Evolutionary conservation across 2,888 invertebrate genomes (phyloP).

Genomic region (Drosophila kuntzei): DNA sequence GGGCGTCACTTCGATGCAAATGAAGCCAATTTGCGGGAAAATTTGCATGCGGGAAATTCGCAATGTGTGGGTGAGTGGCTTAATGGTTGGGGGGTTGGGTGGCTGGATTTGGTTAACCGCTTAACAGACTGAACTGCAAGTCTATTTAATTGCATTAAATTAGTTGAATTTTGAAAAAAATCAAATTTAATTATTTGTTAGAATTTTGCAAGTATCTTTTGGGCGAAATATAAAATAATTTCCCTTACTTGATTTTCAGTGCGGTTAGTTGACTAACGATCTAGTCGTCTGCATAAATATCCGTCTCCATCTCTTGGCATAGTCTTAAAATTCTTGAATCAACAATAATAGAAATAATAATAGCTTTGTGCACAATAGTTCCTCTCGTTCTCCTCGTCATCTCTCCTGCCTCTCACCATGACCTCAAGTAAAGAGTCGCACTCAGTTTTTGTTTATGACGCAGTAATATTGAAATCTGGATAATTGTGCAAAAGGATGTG

Average conservation of each 20-base stretch:
- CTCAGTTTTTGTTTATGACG: conserved; percentile 72
- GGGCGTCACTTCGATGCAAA: conserved; percentile 57
- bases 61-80: conserved; percentile 4
- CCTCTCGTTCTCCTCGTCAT: conserved; percentile 3
- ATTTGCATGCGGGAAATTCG: conserved; percentile 39
- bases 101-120: conserved; percentile 10
- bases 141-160: conserved; percentile 41
- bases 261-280: conserved; percentile 54
- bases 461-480: conserved; percentile 76
- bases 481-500: conserved; percentile 78
- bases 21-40: conserved; percentile 64
- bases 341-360: conserved; percentile 74
- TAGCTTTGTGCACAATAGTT: conserved; percentile 47
- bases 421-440: conserved; percentile 47
- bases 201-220: background rate
- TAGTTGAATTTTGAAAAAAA: background rate
- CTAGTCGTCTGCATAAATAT: conserved; percentile 38
- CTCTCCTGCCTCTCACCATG: background rate
- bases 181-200: background rate
- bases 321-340: conserved; percentile 48
- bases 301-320: background rate
- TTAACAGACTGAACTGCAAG: conserved; percentile 19
- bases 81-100: conserved; percentile 3
- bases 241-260: conserved; percentile 65
- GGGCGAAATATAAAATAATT: conserved; percentile 47